A percentile compares a stretch with the other conserved stretches of the same genome.
Conservation (phyloP, 92 coral and sea anemone species). For the Porites rus region DNA sequence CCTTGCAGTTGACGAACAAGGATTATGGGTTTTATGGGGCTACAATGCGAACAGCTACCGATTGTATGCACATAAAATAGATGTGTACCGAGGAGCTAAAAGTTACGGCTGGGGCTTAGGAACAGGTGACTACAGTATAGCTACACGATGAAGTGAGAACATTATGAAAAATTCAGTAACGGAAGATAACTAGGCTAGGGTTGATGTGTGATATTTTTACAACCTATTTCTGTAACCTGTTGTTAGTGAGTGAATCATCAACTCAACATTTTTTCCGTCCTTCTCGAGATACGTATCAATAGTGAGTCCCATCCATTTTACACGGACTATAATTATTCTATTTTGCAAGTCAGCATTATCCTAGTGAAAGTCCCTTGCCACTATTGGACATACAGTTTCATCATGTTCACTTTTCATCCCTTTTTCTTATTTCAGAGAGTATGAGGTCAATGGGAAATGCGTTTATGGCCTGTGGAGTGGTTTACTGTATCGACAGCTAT, state of each 20-base stretch:
- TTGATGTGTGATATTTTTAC: too few relatives aligned
- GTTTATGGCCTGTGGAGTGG: slow-evolving; percentile 42
- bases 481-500: slow-evolving; percentile 33
- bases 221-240: too few relatives aligned
- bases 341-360: neutral
- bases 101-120: neutral
- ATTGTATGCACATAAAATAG: slow-evolving; percentile 18
- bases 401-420: neutral
- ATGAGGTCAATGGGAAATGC: slow-evolving; percentile 39
- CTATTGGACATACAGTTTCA: neutral
- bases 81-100: too few relatives aligned
- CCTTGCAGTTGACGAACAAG: slow-evolving; percentile 48
- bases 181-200: too few relatives aligned
- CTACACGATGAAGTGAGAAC: too few relatives aligned
- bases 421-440: neutral
- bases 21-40: slow-evolving; percentile 45
- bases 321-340: too few relatives aligned
- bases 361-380: neutral
- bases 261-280: too few relatives aligned
- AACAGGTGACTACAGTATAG: slow-evolving; percentile 10
- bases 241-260: too few relatives aligned
- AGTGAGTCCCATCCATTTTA: too few relatives aligned
- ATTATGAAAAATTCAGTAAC: neutral
- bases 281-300: too few relatives aligned
- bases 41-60: neutral